phyloP scores from a whole-genome alignment of 2,797 vertebrate species.

The Acanthopagrus latus region DNA sequence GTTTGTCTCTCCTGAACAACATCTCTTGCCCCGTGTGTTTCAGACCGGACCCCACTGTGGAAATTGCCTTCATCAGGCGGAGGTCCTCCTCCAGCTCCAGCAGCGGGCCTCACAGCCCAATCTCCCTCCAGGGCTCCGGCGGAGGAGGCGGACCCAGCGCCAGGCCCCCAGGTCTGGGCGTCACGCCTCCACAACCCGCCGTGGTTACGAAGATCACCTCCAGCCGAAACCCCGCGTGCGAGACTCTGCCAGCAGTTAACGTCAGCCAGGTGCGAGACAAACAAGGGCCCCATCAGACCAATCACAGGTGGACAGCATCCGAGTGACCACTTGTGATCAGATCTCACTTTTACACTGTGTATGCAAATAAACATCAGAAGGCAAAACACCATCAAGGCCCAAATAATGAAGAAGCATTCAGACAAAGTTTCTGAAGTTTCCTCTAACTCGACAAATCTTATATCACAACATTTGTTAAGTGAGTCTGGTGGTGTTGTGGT shows the following conservation, averaged over 20 bases:
- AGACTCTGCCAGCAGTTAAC: constrained; percentile 71
- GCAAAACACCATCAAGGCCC: no score
- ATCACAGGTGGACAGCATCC: no score
- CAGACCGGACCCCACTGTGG: constrained; percentile 91
- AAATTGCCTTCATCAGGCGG: constrained; percentile 92
- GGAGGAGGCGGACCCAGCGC: constrained; percentile 49
- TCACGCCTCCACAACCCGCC: constrained; percentile 59
- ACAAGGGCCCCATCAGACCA: no score
- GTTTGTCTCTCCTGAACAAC: background rate
- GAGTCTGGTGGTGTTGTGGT: no score
- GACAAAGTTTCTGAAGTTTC: no score
- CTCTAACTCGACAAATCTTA: no score
- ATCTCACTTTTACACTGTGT: no score
- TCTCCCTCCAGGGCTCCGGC: constrained; percentile 69
- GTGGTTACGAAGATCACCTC: constrained; percentile 76
- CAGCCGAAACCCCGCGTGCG: constrained; percentile 74
- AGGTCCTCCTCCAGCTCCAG: constrained; percentile 77
- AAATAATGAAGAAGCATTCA: no score
- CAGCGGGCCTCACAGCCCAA: constrained; percentile 80
- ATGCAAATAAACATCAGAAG: no score
- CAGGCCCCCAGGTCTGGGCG: constrained; percentile 38
- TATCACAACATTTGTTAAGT: no score
- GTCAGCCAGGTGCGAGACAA: constrained; percentile 72
- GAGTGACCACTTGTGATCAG: no score
- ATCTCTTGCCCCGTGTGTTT: constrained; percentile 4